Percentiles rank a stretch among this genome's conserved stretches.
These are phyloP conservation scores for Ellobium chinense DNA, from an alignment of 2,888 invertebrate genomes.

Conservation along the genomic window DNA sequence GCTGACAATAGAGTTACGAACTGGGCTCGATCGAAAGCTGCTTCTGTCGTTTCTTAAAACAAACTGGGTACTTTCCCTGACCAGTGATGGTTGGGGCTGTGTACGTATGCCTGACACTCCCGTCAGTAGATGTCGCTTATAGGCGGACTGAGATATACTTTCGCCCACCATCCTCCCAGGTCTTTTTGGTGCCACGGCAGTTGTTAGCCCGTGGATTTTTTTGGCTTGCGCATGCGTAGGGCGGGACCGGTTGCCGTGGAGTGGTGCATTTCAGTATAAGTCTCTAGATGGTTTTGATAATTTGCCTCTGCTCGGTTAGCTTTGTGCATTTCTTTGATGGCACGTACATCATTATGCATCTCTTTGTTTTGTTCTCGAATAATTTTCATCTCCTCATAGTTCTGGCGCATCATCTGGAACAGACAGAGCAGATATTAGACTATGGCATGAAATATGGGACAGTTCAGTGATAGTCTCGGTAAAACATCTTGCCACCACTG, in stretches of 20 bases:
- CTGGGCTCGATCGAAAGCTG: neutral
- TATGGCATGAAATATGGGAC: too few species aligned
- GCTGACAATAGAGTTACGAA: neutral
- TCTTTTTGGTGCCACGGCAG: neutral
- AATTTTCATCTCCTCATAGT: constrained; percentile 68
- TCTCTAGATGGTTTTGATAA: neutral
- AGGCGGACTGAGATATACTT: neutral
- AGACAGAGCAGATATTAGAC: too few species aligned
- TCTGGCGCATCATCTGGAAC: constrained; percentile 68
- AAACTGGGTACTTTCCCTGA: neutral
- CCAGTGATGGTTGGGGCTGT: neutral
- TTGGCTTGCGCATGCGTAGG: neutral
- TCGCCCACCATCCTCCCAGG: constrained; percentile 11
- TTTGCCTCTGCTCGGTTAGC: neutral
- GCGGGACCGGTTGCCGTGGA: neutral
- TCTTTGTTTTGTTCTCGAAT: constrained; percentile 64
- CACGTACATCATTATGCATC: constrained; percentile 66
- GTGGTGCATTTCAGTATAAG: neutral
- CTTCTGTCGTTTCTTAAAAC: neutral
- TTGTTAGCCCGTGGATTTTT: neutral
- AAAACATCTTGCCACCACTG: too few species aligned
- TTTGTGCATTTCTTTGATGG: constrained; percentile 51
- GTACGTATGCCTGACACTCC: neutral
- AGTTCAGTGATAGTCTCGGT: too few species aligned
- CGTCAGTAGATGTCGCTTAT: neutral